Conservation (phyloP, 2,888 invertebrate genomes). For the Leptopilina myrica region DNA sequence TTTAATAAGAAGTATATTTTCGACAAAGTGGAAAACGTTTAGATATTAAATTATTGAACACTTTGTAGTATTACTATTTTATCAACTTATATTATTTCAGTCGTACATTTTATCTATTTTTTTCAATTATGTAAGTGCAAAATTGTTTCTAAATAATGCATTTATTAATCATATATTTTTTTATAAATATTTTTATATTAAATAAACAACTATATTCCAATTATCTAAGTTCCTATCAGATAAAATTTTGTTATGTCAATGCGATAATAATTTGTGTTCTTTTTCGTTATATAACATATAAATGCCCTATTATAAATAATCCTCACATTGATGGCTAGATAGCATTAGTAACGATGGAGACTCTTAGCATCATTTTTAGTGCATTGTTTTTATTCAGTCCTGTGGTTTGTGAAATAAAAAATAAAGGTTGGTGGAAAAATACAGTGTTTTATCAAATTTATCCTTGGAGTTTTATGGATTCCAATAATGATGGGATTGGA, state of each 20-base stretch:
- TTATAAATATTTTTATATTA: not conserved
- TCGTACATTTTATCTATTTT: no score
- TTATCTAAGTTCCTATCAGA: not conserved
- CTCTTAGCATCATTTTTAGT: constrained; percentile 50
- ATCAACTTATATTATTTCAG: no score
- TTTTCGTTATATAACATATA: constrained; percentile 10
- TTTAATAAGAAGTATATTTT: no score
- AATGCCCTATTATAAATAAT: constrained; percentile 19
- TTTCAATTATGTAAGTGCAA: no score
- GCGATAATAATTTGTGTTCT: not conserved
- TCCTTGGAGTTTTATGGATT: constrained; percentile 70
- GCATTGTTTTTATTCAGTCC: constrained; percentile 51
- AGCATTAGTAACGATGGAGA: constrained; percentile 29
- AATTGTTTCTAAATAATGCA: no score
- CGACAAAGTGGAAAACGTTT: no score
- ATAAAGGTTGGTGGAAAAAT: constrained; percentile 71
- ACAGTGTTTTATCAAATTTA: constrained; percentile 72
- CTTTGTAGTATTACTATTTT: no score
- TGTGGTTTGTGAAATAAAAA: constrained; percentile 59
- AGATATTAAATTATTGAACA: no score
- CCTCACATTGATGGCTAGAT: not conserved
- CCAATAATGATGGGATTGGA: constrained; percentile 66
- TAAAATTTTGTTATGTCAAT: not conserved
- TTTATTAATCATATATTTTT: not conserved
- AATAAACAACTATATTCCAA: not conserved